A percentile compares a stretch with the other conserved stretches of the same genome.
Conservation (phyloP, 2,797 vertebrate genomes). For the Acipenser oxyrinchus region DNA sequence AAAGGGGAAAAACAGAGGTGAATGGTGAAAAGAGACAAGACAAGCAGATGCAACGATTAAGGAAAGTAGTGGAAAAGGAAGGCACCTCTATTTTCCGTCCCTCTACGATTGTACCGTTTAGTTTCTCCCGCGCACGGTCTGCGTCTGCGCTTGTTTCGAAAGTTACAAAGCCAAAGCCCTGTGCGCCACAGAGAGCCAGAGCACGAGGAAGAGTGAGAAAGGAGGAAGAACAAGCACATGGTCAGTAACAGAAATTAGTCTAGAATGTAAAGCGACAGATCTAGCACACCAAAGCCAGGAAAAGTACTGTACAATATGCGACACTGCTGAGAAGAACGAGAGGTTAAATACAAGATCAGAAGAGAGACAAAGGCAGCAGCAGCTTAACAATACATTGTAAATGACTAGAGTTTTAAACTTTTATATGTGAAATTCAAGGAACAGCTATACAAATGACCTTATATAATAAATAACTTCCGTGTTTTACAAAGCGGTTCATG, state of each 20-base stretch:
- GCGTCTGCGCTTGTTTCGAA: slow-evolving; percentile 96
- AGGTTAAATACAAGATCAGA: slow-evolving; percentile 12
- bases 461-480: too few species aligned
- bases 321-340: slow-evolving; percentile 24
- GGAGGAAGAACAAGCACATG: slow-evolving; percentile 18
- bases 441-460: too few species aligned
- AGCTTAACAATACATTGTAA: slow-evolving; percentile 1
- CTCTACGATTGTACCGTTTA: slow-evolving; percentile 98
- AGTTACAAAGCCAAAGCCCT: slow-evolving; percentile 98
- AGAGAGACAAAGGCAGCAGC: slow-evolving; percentile 21
- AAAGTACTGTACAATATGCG: slow-evolving; percentile 42
- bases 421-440: too few species aligned
- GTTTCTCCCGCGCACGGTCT: slow-evolving; percentile 94
- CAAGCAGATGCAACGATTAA: slow-evolving; percentile 10
- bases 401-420: too few species aligned
- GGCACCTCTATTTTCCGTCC: slow-evolving; percentile 89
- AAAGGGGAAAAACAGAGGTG: slow-evolving; percentile 14
- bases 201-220: slow-evolving; percentile 27
- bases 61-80: slow-evolving; percentile 12
- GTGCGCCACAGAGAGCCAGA: slow-evolving; percentile 42
- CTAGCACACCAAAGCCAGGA: slow-evolving; percentile 27
- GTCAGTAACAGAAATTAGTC: slow-evolving; percentile 24
- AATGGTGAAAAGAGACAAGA: slow-evolving; percentile 27
- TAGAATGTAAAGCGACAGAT: slow-evolving; percentile 35
- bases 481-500: too few species aligned